Evolutionary conservation across 2,888 invertebrate species (phyloP).

Genomic region (Gastracanthus pulcherrimus): DNA sequence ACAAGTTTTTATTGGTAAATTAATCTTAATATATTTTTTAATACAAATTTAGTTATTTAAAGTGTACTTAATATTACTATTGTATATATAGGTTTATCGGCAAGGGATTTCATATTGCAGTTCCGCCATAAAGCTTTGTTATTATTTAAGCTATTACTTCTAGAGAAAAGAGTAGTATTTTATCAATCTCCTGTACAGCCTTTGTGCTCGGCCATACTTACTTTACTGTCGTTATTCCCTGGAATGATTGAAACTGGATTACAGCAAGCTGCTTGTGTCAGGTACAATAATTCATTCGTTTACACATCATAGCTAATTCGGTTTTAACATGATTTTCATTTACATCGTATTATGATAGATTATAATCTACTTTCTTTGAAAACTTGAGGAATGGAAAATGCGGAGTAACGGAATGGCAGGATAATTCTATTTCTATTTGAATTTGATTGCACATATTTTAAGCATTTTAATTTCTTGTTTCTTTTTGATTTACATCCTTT

Average conservation of each 20-base stretch:
- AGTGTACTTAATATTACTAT: not conserved
- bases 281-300: constrained; percentile 78
- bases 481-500: no score
- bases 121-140: constrained; percentile 96
- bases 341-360: no score
- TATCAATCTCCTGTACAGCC: constrained; percentile 95
- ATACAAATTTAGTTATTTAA: not conserved
- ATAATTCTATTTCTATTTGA: constrained; percentile 56
- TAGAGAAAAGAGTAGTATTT: constrained; percentile 94
- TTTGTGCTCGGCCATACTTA: constrained; percentile 91
- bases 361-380: no score
- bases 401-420: no score
- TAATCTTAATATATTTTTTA: not conserved
- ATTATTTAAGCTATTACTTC: constrained; percentile 93
- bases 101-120: constrained; percentile 87
- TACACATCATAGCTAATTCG: no score
- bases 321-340: no score
- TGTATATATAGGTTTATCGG: constrained; percentile 85
- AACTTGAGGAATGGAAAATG: no score
- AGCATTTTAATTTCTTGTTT: no score
- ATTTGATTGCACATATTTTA: not conserved
- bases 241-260: constrained; percentile 92
- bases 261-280: constrained; percentile 88
- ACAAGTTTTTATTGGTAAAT: constrained; percentile 84
- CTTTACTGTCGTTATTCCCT: constrained; percentile 94